phyloP scores from a whole-genome alignment of 2,113 vertebrate species.

The Osmerus mordax region DNA sequence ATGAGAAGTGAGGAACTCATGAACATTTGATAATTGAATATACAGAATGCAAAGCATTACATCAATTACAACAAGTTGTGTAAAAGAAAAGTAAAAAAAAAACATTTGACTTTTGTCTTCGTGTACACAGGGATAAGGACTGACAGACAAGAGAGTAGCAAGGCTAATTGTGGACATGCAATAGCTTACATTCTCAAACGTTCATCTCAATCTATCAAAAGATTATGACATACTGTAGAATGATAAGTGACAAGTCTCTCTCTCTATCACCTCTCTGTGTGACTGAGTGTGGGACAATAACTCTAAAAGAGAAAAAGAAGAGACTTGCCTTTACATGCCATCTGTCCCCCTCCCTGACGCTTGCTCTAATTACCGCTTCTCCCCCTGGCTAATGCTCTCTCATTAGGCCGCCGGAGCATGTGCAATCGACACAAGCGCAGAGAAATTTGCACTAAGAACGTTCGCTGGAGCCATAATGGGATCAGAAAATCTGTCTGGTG shows the following conservation, averaged over 20 bases:
- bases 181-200: conserved; percentile 19
- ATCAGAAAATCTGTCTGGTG: conserved; percentile 80
- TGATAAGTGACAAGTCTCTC: conserved; percentile 7
- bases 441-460: conserved; percentile 76
- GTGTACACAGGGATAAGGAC: not conserved
- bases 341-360: conserved; percentile 79
- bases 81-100: no score
- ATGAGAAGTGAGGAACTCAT: no score
- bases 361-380: conserved; percentile 78
- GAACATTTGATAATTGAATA: no score
- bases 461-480: conserved; percentile 77
- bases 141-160: not conserved
- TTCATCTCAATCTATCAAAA: conserved; percentile 36
- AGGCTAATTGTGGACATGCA: conserved; percentile 7
- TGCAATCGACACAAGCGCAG: conserved; percentile 77
- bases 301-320: conserved; percentile 46
- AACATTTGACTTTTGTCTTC: not conserved
- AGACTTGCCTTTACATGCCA: conserved; percentile 79
- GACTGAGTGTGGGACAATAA: conserved; percentile 60
- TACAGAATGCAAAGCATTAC: no score
- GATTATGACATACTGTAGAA: conserved; percentile 33
- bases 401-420: conserved; percentile 80
- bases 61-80: no score
- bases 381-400: conserved; percentile 78
- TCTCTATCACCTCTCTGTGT: not conserved